Evolutionary conservation across 2,797 vertebrate species (phyloP), one percentile per base, ranked within the genome.

Genomic region (Pristis pectinata): DNA sequence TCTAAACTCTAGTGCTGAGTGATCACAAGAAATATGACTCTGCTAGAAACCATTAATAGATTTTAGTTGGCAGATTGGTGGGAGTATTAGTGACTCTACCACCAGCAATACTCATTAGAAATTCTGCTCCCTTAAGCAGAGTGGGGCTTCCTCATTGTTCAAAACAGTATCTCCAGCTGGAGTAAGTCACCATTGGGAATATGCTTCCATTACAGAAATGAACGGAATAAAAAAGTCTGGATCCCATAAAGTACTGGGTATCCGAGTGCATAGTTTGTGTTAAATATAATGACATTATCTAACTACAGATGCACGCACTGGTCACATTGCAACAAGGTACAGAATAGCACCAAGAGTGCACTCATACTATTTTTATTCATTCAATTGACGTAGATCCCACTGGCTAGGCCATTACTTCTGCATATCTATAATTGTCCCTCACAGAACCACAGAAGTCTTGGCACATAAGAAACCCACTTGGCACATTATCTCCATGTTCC

Each of bases 61-160:
- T 27, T 53, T 91, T 70, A 74, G 15, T 49, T 93, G 70, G 67
- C 44, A 93, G 67, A 74, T 93, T 93, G 41, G 37, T 70, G 64
- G 61, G 22, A 49, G 44, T 74, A 74, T 93, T 44, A 74, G 92
- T 70, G 92, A 72, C 64, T 70, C 34, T 53, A 13, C 44, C 92
- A 93, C 30, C 92, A 53, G 64, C 64, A 67, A 72, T 30, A 74
- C 37, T 11, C 74, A 93, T 74, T 53, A 53, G 41, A 11, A 41
- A 93, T 93, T 34, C 67, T 93, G 67, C 70, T 93, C 44, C 85
- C 67, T 93, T 53, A 74, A 93, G 34, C 67, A 49, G 92, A 74
- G 11, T 37, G 2, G 41, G 24, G 41, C 92, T 13, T 53, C 41
- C n/a, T 74, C 22, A 49, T 74, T 93, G 93, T 27, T 72, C 61